Evolutionary conservation across 1,140 invertebrate species (phyloP).

Genomic region (Drosophila mauritiana): DNA sequence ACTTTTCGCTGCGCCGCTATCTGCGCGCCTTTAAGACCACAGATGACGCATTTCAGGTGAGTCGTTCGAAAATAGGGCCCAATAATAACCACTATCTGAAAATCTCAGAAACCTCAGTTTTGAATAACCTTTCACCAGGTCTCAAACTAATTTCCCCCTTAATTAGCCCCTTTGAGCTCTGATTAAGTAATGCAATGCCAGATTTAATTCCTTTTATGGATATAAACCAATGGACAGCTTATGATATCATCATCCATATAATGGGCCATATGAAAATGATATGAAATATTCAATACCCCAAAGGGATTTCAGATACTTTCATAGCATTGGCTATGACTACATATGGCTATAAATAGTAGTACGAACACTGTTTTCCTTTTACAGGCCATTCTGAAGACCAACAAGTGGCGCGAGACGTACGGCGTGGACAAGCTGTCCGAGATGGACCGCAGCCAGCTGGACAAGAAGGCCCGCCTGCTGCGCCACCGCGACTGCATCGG

Average conservation of each 20-base stretch:
- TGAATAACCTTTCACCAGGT: not conserved
- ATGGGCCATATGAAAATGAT: too few species aligned
- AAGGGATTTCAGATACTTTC: too few species aligned
- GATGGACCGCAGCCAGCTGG: slow-evolving; percentile 87
- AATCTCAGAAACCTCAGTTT: not conserved
- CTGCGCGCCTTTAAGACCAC: slow-evolving; percentile 89
- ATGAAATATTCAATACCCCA: too few species aligned
- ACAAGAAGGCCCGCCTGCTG: slow-evolving; percentile 88
- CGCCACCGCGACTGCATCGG: slow-evolving; percentile 89
- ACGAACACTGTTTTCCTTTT: not conserved
- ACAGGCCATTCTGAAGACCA: slow-evolving; percentile 90
- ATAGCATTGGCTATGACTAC: too few species aligned
- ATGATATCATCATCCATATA: too few species aligned
- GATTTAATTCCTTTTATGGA: too few species aligned
- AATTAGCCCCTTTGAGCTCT: too few species aligned
- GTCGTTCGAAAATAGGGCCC: slow-evolving; percentile 37
- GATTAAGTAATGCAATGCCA: too few species aligned
- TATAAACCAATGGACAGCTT: too few species aligned
- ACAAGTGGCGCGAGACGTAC: slow-evolving; percentile 91
- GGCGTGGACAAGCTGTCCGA: slow-evolving; percentile 86
- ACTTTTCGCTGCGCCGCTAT: slow-evolving; percentile 89
- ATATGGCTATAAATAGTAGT: too few species aligned
- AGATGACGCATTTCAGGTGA: slow-evolving; percentile 90
- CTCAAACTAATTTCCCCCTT: not conserved
- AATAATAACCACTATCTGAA: not conserved